Evolutionary conservation across 2,797 vertebrate genomes (phyloP).

Genomic region (Sciurus vulgaris): DNA sequence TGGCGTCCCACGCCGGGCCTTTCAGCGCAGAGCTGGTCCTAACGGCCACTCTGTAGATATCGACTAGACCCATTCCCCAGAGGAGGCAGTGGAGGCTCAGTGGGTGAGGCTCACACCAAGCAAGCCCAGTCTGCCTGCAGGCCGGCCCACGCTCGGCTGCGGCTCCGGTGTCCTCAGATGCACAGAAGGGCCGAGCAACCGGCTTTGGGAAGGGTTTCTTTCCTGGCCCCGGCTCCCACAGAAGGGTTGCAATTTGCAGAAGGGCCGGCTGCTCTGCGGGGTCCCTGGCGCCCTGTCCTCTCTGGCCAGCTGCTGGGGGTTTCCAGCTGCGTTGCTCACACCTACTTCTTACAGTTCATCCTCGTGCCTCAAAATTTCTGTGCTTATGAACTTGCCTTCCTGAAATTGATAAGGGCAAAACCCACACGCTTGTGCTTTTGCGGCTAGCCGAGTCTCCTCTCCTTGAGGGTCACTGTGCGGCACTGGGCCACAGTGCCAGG

Average conservation of each 20-base stretch:
- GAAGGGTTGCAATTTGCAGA: background rate
- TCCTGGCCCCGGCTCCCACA: background rate
- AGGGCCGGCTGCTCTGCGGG: accelerated
- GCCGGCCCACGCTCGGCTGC: no score
- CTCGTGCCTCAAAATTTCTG: no score
- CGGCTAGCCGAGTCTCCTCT: background rate
- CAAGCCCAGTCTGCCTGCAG: background rate
- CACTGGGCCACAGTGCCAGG: accelerated
- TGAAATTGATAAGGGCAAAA: background rate
- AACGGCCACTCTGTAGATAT: no score
- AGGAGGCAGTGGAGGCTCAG: accelerated
- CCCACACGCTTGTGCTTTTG: no score
- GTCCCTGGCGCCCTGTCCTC: no score
- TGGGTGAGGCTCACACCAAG: background rate
- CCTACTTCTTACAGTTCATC: background rate
- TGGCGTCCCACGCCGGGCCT: no score
- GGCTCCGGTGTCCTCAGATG: accelerated
- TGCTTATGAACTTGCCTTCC: background rate
- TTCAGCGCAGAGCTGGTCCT: no score
- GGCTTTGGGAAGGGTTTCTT: background rate
- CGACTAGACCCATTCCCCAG: accelerated
- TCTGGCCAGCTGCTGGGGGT: background rate
- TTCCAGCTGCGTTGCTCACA: accelerated
- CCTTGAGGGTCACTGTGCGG: background rate
- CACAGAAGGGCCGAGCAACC: background rate